Evolutionary conservation across 2,888 invertebrate species (phyloP).

Genomic region (Chaetogeoica ovagalla): DNA sequence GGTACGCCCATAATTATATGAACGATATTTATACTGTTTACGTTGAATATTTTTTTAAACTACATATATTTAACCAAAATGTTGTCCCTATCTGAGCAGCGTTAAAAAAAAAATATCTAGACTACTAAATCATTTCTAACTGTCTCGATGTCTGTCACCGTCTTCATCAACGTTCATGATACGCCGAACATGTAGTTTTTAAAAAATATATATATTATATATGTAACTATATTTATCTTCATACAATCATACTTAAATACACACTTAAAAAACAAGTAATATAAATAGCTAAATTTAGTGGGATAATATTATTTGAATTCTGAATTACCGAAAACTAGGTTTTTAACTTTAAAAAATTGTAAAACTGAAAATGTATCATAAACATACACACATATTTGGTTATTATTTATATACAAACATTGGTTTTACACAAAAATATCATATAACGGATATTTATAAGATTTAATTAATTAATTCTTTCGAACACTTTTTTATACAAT

Average conservation of each 20-base stretch:
- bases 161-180: slow-evolving; percentile 7
- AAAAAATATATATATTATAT: not conserved
- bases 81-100: not conserved
- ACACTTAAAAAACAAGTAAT: too few relatives aligned
- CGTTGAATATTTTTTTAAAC: slow-evolving; percentile 4
- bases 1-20: not conserved
- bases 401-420: not conserved
- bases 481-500: too few relatives aligned
- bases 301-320: too few relatives aligned
- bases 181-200: not conserved
- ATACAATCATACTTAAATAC: too few relatives aligned
- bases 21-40: not conserved
- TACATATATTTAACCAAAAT: slow-evolving; percentile 19
- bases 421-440: not conserved
- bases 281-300: too few relatives aligned
- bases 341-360: too few relatives aligned
- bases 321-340: too few relatives aligned
- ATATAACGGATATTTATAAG: not conserved
- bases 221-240: too few relatives aligned
- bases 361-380: too few relatives aligned
- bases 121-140: not conserved
- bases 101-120: not conserved
- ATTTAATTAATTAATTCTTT: not conserved
- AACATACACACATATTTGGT: too few relatives aligned
- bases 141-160: slow-evolving; percentile 14